Conservation (phyloP, 2,888 invertebrate species). For the Dryomyza anilis region DNA sequence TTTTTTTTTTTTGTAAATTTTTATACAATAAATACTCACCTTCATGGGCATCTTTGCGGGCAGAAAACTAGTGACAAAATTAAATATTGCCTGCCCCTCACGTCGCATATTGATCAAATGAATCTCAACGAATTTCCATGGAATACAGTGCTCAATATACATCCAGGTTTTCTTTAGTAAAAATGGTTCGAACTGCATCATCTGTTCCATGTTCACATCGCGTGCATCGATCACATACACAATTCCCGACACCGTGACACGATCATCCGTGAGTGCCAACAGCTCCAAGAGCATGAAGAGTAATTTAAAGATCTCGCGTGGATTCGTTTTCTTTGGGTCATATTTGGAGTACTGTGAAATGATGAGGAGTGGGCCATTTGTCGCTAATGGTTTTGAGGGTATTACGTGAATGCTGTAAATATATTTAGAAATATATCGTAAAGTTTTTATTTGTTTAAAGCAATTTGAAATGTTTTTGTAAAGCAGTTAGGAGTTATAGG, state of each 20-base stretch:
- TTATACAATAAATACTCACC: conserved; percentile 36
- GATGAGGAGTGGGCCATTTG: conserved; percentile 42
- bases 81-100: conserved; percentile 43
- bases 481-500: too few species aligned
- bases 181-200: conserved; percentile 47
- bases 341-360: conserved; percentile 49
- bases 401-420: conserved; percentile 47
- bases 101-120: conserved; percentile 51
- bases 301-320: conserved; percentile 49
- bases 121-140: conserved; percentile 45
- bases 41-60: conserved; percentile 46
- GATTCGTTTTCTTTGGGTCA: conserved; percentile 44
- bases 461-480: too few species aligned
- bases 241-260: conserved; percentile 44
- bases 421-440: too few species aligned
- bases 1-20: too few species aligned
- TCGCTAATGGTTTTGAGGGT: conserved; percentile 39
- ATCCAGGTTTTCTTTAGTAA: conserved; percentile 46
- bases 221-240: conserved; percentile 47
- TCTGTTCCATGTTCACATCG: conserved; percentile 48
- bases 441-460: too few species aligned
- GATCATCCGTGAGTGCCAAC: conserved; percentile 46
- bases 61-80: conserved; percentile 46
- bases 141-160: conserved; percentile 47
- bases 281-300: conserved; percentile 50